A percentile compares a stretch with the other conserved stretches of the same genome.
These are phyloP conservation scores for Phenganax marumi DNA, from an alignment of 92 coral and sea anemone genomes.

Conservation along the genomic window DNA sequence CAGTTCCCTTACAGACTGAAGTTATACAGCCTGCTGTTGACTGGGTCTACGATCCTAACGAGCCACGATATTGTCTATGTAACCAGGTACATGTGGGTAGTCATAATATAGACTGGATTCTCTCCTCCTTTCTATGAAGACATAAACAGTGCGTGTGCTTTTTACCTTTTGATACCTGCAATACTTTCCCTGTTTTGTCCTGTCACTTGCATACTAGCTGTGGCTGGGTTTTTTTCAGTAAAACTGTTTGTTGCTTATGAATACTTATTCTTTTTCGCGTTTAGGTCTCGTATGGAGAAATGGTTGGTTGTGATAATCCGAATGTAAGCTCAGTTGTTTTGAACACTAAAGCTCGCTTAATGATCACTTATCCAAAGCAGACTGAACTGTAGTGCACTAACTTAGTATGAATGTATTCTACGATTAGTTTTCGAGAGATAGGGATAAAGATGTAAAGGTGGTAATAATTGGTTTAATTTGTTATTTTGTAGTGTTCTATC, in stretches of 20 bases:
- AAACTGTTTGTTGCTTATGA: neutral
- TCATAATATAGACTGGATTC: no score
- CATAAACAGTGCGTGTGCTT: neutral
- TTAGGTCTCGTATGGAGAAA: conserved; percentile 99
- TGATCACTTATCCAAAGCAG: no score
- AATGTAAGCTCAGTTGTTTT: conserved; percentile 58
- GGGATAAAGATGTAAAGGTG: neutral
- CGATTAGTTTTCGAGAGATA: no score
- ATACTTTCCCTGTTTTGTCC: no score
- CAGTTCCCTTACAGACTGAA: conserved; percentile 57
- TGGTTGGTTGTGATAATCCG: conserved; percentile 95
- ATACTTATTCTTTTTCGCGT: conserved; percentile 5
- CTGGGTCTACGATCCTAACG: conserved; percentile 96
- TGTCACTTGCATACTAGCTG: no score
- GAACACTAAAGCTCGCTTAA: no score
- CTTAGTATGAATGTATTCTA: no score
- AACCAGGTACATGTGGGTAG: conserved; percentile 70
- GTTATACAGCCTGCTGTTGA: conserved; percentile 45
- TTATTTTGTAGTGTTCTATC: conserved; percentile 70
- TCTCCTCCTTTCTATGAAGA: no score
- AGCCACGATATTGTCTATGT: conserved; percentile 93
- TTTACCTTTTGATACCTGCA: neutral
- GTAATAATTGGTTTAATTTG: neutral
- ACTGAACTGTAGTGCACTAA: no score
- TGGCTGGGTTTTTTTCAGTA: neutral